Percentiles rank a stretch among this genome's conserved stretches.
phyloP scores from a whole-genome alignment of 37 sponge, comb jelly and placozoan species.

The Crambe crambe region DNA sequence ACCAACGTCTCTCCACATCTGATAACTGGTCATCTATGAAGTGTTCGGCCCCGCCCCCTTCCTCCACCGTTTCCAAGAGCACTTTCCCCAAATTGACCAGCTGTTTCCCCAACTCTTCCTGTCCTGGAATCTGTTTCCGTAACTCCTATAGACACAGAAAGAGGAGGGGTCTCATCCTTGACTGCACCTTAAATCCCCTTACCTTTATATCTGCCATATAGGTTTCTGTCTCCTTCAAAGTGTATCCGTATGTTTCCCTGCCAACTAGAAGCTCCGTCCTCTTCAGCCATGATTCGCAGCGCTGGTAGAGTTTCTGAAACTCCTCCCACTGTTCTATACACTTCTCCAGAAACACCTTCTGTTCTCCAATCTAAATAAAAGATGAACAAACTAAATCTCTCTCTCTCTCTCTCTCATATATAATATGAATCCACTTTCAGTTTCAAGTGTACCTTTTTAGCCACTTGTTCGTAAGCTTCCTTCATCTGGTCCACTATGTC shows the following conservation, averaged over 20 bases:
- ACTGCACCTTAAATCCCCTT: background rate
- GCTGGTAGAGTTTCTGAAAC: background rate
- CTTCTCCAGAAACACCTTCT: constrained; percentile 25
- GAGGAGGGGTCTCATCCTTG: background rate
- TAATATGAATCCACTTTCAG: background rate
- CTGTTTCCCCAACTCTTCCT: background rate
- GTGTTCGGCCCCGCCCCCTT: constrained; percentile 12
- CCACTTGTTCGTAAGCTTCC: background rate
- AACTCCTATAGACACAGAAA: background rate
- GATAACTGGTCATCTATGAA: constrained; percentile 11
- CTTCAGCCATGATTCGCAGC: constrained; percentile 18
- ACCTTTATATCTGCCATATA: constrained; percentile 11
- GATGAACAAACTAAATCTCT: background rate
- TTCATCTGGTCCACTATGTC: background rate
- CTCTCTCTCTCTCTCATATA: background rate
- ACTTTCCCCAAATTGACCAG: constrained; percentile 8
- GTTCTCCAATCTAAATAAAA: constrained; percentile 14
- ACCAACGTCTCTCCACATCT: background rate
- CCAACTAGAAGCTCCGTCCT: constrained; percentile 13
- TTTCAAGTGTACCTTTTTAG: background rate
- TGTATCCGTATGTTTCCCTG: constrained; percentile 23
- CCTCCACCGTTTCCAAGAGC: constrained; percentile 11
- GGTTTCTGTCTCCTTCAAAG: constrained; percentile 8
- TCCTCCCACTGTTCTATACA: constrained; percentile 20
- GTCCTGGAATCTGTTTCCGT: background rate